These are phyloP conservation scores for Triplophysa yarkandensis DNA, from an alignment of 2,797 vertebrate genomes.

Conservation along the genomic window DNA sequence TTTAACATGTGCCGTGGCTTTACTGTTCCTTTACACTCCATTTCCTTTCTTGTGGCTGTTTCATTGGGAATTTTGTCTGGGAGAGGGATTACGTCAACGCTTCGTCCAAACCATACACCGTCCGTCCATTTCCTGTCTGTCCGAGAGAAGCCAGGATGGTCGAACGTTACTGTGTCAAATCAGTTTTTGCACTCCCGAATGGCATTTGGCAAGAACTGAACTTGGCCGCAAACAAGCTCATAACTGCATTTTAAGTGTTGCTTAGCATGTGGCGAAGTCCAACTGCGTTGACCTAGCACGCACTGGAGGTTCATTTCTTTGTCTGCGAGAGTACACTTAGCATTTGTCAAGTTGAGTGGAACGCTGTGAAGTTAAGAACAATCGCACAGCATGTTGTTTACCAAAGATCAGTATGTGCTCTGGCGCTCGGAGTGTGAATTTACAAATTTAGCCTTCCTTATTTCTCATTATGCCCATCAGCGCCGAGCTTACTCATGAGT, in stretches of 20 bases:
- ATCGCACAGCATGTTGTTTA: slow-evolving; percentile 28
- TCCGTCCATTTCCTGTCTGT: slow-evolving; percentile 9
- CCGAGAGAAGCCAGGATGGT: slow-evolving; percentile 2
- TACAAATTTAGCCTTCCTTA: slow-evolving; percentile 36
- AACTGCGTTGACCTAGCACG: slow-evolving; percentile 9
- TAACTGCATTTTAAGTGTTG: slow-evolving; percentile 19
- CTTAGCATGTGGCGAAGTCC: slow-evolving; percentile 13
- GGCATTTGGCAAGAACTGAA: slow-evolving; percentile 24
- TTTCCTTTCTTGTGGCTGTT: slow-evolving; percentile 19
- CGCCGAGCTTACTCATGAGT: slow-evolving; percentile 33
- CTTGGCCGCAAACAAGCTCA: slow-evolving; percentile 15
- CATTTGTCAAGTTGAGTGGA: slow-evolving; percentile 23
- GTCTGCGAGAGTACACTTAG: slow-evolving; percentile 8
- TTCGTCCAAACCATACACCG: not conserved
- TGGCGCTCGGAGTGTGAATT: slow-evolving; percentile 39
- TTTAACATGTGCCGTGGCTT: slow-evolving; percentile 47
- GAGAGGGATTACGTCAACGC: slow-evolving; percentile 7
- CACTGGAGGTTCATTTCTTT: not conserved
- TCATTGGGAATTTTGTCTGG: slow-evolving; percentile 9
- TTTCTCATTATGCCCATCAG: slow-evolving; percentile 37
- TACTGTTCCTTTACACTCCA: slow-evolving; percentile 1
- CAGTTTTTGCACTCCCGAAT: not conserved
- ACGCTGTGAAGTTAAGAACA: slow-evolving; percentile 46
- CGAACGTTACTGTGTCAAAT: slow-evolving; percentile 26
- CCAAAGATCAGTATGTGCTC: slow-evolving; percentile 20